A percentile compares a stretch with the other conserved stretches of the same genome.
Evolutionary conservation across 2,888 invertebrate species (phyloP).

Genomic region (Schrankia costaestrigalis): DNA sequence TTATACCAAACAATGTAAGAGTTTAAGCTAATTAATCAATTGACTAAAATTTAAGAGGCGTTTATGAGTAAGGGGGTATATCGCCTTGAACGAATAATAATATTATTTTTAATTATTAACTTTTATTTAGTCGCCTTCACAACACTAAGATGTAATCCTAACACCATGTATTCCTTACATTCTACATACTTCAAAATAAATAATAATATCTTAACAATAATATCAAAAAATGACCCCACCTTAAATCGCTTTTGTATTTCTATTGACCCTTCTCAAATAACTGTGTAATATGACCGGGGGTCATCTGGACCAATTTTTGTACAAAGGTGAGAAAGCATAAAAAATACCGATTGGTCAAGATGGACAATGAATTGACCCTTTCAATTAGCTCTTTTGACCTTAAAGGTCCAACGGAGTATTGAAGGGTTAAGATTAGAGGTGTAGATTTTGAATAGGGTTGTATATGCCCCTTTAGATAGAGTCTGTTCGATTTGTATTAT

Average conservation of each 20-base stretch:
- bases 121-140: too few species aligned
- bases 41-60: too few species aligned
- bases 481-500: too few species aligned
- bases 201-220: constrained; percentile 21
- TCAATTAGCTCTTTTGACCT: constrained; percentile 57
- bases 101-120: too few species aligned
- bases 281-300: constrained; percentile 62
- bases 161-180: background rate
- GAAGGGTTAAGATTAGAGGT: constrained; percentile 59
- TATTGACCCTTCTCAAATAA: constrained; percentile 57
- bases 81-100: too few species aligned
- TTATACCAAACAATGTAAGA: too few species aligned
- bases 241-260: constrained; percentile 44
- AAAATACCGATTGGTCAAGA: constrained; percentile 63
- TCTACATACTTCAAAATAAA: background rate
- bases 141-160: background rate
- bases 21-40: too few species aligned
- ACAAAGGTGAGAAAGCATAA: constrained; percentile 56
- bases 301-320: constrained; percentile 69
- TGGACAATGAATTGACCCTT: constrained; percentile 61
- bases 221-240: constrained; percentile 34
- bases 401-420: constrained; percentile 41
- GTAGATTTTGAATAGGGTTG: constrained; percentile 39
- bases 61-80: too few species aligned
- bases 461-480: too few species aligned